Conservation (phyloP, 1,140 invertebrate species). For the Leptopilina clavipes region DNA sequence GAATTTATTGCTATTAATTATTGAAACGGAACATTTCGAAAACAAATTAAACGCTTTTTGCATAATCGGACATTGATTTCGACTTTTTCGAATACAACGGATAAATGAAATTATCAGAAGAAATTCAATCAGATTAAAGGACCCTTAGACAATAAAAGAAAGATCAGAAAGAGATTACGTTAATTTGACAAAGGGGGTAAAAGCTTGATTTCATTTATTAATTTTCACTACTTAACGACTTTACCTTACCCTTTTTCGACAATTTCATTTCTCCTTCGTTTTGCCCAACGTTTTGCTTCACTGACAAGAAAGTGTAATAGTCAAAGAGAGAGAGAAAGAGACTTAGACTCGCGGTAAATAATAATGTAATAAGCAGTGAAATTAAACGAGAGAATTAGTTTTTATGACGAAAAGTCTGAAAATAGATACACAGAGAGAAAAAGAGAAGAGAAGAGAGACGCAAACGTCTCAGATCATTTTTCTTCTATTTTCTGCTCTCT, state of each 20-base stretch:
- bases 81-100: too few species aligned
- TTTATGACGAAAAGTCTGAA: not conserved
- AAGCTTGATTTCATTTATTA: constrained; percentile 1
- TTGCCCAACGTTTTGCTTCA: not conserved
- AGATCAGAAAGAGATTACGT: constrained; percentile 15
- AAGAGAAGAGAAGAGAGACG: too few species aligned
- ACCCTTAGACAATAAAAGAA: not conserved
- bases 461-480: not conserved
- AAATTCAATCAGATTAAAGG: too few species aligned
- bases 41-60: too few species aligned
- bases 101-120: too few species aligned
- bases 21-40: too few species aligned
- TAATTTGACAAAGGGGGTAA: not conserved
- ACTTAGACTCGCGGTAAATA: not conserved
- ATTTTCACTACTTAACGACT: constrained; percentile 11
- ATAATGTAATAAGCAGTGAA: not conserved
- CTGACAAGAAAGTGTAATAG: constrained; percentile 3
- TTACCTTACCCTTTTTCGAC: not conserved
- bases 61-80: too few species aligned
- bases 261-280: not conserved
- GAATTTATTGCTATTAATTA: too few species aligned
- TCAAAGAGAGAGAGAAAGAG: not conserved
- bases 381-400: constrained; percentile 7
- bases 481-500: not conserved
- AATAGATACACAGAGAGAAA: too few species aligned